Conservation (phyloP, 2,113 vertebrate genomes). For the Syngnathus scovelli region DNA sequence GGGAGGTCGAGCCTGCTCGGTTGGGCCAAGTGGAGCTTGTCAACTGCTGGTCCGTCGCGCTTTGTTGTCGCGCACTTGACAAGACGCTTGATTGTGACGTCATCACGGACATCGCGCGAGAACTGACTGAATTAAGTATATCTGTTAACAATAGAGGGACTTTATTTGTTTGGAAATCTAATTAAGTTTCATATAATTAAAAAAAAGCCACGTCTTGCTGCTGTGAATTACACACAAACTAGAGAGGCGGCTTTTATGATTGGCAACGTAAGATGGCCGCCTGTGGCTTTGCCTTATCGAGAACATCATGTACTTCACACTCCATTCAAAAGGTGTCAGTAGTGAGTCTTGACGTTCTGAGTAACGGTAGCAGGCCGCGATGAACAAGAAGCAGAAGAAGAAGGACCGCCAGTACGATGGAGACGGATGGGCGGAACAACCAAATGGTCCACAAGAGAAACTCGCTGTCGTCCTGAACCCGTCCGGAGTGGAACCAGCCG, state of each 20-base stretch:
- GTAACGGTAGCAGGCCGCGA: neutral
- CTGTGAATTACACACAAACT: too few species aligned
- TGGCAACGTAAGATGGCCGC: neutral
- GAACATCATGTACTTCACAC: neutral
- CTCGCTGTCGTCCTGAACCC: neutral
- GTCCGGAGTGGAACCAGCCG: neutral
- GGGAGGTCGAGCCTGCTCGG: neutral
- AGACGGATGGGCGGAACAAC: constrained; percentile 17
- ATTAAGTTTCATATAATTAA: too few species aligned
- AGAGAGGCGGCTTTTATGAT: neutral
- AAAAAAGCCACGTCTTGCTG: too few species aligned
- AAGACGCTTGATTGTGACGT: neutral
- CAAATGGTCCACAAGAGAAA: constrained; percentile 28
- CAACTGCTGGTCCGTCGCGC: neutral
- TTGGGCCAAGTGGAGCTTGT: neutral
- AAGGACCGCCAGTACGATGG: constrained; percentile 8
- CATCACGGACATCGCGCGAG: neutral
- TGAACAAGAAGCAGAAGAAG: neutral
- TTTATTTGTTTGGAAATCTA: too few species aligned
- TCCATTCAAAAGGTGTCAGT: neutral
- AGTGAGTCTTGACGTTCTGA: neutral
- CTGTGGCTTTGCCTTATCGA: neutral
- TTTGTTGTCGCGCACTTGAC: neutral
- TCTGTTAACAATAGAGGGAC: too few species aligned
- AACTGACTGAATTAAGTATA: neutral